phyloP scores from a whole-genome alignment of 2,113 vertebrate species.

The Megaptera novaeangliae region DNA sequence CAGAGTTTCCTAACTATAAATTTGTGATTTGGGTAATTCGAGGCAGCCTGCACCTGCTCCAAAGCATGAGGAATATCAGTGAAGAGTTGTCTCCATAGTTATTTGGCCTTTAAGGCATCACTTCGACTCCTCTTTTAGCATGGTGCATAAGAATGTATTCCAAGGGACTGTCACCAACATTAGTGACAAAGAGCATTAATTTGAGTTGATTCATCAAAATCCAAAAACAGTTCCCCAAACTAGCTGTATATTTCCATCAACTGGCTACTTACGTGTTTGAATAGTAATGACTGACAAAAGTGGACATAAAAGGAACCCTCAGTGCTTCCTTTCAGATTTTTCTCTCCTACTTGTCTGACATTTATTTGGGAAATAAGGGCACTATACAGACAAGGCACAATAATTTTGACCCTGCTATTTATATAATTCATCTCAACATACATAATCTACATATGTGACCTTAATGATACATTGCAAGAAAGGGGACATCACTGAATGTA shows the following conservation, averaged over 20 bases:
- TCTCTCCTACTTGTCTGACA: neutral
- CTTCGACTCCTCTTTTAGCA: neutral
- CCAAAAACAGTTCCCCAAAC: neutral
- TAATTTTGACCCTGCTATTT: neutral
- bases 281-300: neutral
- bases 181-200: neutral
- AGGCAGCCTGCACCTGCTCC: neutral
- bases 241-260: neutral
- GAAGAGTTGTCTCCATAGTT: neutral
- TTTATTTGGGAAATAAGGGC: neutral
- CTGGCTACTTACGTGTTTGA: neutral
- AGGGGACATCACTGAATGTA: neutral
- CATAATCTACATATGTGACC: neutral
- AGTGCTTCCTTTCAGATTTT: neutral
- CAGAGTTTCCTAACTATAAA: neutral
- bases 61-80: rapidly evolving
- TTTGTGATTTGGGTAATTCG: neutral
- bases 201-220: neutral
- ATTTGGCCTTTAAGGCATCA: too few species aligned
- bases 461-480: neutral
- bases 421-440: neutral
- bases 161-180: neutral
- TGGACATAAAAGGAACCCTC: neutral
- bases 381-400: neutral
- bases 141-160: neutral